Evolutionary conservation across 2,797 vertebrate genomes (phyloP).

Genomic region (Xenops minutus): DNA sequence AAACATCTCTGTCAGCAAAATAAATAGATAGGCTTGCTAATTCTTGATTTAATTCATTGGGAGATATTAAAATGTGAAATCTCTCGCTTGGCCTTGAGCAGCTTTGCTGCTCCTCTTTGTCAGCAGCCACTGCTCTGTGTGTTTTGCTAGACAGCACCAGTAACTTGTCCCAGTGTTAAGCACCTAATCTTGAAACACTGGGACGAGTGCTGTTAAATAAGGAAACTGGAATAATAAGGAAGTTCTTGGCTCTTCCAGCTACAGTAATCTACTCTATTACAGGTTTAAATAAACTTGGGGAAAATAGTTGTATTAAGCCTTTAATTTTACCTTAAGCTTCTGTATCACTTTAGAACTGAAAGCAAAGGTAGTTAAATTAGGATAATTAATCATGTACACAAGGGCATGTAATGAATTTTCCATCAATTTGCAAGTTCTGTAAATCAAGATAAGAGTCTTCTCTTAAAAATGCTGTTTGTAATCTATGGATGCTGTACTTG

Average conservation of each 20-base stretch:
- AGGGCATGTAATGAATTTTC: neutral
- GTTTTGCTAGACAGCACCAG: neutral
- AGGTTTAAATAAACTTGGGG: neutral
- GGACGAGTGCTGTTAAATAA: neutral
- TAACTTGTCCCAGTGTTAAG: neutral
- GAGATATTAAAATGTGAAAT: neutral
- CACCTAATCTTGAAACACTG: neutral
- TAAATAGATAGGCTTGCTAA: neutral
- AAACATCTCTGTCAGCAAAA: neutral
- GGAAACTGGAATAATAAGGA: neutral
- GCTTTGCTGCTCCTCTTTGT: neutral
- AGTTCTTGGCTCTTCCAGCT: neutral
- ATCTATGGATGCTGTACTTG: neutral
- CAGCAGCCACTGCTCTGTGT: neutral
- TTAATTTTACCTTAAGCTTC: neutral
- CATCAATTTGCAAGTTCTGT: neutral
- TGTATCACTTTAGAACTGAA: neutral
- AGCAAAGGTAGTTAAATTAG: conserved; percentile 1
- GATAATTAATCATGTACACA: neutral
- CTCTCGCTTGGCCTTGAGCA: neutral
- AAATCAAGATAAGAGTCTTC: conserved; percentile 4
- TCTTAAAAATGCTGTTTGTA: neutral
- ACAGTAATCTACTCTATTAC: neutral
- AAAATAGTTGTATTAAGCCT: neutral
- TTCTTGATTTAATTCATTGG: neutral